A percentile compares a stretch with the other conserved stretches of the same genome.
Conservation (phyloP, 2,888 invertebrate genomes). For the Meta bourneti region DNA sequence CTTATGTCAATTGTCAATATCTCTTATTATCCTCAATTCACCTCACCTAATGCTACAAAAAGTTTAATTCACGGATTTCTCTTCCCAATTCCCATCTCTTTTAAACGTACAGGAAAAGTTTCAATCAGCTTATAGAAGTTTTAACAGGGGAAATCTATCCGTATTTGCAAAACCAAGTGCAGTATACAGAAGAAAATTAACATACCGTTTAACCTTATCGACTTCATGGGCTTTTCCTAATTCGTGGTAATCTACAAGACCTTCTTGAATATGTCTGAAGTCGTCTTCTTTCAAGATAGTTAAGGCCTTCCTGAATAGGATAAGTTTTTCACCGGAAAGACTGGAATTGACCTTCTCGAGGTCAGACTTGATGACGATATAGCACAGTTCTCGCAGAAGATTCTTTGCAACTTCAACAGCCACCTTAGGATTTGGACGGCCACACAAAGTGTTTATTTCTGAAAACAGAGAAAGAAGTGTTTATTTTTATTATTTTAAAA, state of each 20-base stretch:
- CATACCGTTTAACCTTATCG: conserved; percentile 51
- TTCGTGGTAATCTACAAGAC: conserved; percentile 67
- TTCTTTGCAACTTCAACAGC: background rate
- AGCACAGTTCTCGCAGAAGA: conserved; percentile 20
- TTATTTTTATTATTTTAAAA: background rate
- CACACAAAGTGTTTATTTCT: conserved; percentile 2
- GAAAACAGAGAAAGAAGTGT: background rate
- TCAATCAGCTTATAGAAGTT: no score
- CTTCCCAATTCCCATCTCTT: no score
- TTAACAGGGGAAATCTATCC: no score
- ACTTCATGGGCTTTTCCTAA: conserved; percentile 4
- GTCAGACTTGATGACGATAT: conserved; percentile 2
- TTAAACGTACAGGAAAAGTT: no score
- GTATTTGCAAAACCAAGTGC: no score
- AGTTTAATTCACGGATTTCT: no score
- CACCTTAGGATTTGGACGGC: background rate
- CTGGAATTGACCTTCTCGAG: background rate
- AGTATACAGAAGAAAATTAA: background rate
- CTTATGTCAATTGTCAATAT: no score
- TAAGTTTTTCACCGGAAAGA: conserved; percentile 25
- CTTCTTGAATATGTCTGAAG: conserved; percentile 59
- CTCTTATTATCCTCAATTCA: no score
- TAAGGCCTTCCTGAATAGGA: conserved; percentile 21
- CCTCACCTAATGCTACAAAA: no score
- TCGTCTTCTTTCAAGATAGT: conserved; percentile 15